Percentiles rank a stretch among this genome's conserved stretches.
Conservation (phyloP, 2,113 vertebrate species). For the Rhabdomys dilectus region DNA sequence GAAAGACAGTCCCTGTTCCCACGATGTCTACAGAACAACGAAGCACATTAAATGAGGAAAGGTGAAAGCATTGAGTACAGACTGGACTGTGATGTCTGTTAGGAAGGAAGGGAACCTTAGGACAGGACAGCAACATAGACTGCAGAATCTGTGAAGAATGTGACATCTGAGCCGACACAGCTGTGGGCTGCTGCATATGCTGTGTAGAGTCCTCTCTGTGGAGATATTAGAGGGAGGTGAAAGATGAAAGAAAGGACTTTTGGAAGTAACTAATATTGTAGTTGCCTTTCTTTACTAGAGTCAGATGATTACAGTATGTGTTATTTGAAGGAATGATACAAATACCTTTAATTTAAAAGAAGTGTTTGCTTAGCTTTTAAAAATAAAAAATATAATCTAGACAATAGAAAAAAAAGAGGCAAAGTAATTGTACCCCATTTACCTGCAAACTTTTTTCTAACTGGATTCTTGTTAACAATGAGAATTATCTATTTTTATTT, state of each 20-base stretch:
- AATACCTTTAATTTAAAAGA: neutral
- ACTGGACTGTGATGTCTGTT: neutral
- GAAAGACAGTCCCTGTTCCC: neutral
- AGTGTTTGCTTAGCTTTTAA: neutral
- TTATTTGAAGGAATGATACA: neutral
- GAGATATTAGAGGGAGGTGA: neutral
- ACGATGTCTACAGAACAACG: neutral
- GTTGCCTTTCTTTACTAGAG: neutral
- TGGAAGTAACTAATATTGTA: neutral
- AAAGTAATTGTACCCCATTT: neutral
- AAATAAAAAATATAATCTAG: constrained; percentile 2
- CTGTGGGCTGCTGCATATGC: neutral
- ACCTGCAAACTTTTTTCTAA: neutral
- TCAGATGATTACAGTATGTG: neutral
- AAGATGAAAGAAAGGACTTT: neutral
- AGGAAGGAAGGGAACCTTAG: neutral
- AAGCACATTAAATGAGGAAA: neutral
- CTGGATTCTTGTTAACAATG: neutral
- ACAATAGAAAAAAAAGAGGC: neutral
- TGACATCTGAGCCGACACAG: neutral
- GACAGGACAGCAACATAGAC: neutral
- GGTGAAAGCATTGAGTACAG: neutral
- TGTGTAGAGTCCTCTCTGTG: neutral
- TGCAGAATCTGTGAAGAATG: neutral
- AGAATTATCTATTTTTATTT: neutral